These are phyloP conservation scores for Eilema depressum DNA, from an alignment of 2,888 invertebrate species.

Conservation along the genomic window DNA sequence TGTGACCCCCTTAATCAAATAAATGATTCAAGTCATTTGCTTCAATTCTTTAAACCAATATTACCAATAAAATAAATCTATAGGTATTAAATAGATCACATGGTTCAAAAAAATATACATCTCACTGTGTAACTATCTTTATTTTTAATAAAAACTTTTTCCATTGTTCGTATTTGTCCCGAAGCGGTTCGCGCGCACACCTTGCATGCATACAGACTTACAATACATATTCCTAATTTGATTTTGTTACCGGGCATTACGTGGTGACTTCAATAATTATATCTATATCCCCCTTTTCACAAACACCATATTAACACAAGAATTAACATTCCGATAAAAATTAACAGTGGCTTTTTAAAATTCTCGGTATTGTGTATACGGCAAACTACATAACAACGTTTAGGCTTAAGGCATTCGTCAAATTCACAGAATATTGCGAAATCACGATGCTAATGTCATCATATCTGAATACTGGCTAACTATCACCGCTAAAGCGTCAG, in stretches of 20 bases:
- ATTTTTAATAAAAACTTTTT: background rate
- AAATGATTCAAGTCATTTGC: too few species aligned
- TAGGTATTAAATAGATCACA: background rate
- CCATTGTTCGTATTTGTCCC: slow-evolving; percentile 29
- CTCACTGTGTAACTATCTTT: background rate
- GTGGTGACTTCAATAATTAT: slow-evolving; percentile 33
- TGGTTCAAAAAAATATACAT: background rate
- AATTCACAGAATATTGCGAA: background rate
- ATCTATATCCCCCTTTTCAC: slow-evolving; percentile 18
- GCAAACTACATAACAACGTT: background rate
- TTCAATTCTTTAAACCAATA: too few species aligned
- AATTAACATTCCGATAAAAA: slow-evolving; percentile 43
- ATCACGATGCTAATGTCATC: background rate
- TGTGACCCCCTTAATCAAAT: too few species aligned
- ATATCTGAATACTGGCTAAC: background rate
- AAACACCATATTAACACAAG: slow-evolving; percentile 22
- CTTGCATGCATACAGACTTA: slow-evolving; percentile 36
- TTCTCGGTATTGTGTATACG: background rate
- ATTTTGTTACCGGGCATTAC: slow-evolving; percentile 23
- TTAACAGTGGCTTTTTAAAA: slow-evolving; percentile 11
- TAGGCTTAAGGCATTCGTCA: background rate
- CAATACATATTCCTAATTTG: slow-evolving; percentile 21
- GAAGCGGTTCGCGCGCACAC: slow-evolving; percentile 19
- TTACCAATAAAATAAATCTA: too few species aligned
- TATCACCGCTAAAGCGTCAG: background rate